Base-by-base conservation (phyloP, 2,797 vertebrate genomes). In the Chiroxiphia lanceolata region DNA sequence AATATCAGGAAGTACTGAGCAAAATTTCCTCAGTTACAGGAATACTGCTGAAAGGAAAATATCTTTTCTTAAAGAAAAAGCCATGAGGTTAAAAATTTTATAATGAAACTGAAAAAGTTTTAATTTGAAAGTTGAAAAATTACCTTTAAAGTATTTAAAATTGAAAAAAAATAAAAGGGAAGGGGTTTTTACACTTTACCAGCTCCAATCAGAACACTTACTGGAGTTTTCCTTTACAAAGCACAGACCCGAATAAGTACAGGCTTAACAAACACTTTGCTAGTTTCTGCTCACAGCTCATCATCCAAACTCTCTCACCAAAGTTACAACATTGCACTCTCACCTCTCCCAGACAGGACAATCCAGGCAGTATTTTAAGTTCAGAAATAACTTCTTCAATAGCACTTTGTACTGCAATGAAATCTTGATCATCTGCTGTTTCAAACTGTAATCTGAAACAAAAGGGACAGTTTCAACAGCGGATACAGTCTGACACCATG, bases 321-420 rank as follows among this genome's bases (percentile, higher is more conserved):
- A 47, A 75, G 27, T 56, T 69, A 54, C 26, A 72, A 20, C 11
- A 96, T 77, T 76, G 98, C 98, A 47, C 36, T 68, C 95, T 96
- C 91, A 98, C 97, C 98, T 99, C 98, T 10, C 97, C 98, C 89
- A 98, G 54, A 29, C 93, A 96, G 40, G 98, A 97, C 40, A 98
- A 95, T 69, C 96, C 96, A 7, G 98, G 97, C 36, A 98, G 96
- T n/a, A 98, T 98, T 83, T 98, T 98, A 61, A 99, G 97, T 95
- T 99, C 98, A 47, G 97, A 97, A 97, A 99, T 97, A 96, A 99
- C 98, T 65, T 98, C 98, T 95, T 99, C 98, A 84, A 99, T 95
- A 91, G 94, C 98, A 94, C 98, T 98, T 96, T 98, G 98, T 87
- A 99, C 76, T 98, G 98, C 98, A 56, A 97, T 90, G 59, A 99